Evolutionary conservation across 2,113 vertebrate genomes (phyloP), one percentile per base, ranked within the genome.

Genomic region (Limanda limanda): DNA sequence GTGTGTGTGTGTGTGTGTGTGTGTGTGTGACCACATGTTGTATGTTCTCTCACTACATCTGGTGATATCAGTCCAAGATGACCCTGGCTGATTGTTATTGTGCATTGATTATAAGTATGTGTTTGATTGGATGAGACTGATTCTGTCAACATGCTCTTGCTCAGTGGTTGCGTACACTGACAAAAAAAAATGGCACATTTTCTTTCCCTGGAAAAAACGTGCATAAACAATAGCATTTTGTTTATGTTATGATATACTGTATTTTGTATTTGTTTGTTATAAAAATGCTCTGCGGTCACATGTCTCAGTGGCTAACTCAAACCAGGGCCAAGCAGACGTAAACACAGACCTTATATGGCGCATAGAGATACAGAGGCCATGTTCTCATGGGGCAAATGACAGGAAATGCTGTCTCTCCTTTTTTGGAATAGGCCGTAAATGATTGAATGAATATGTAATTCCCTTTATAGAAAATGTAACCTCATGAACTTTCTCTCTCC

Each of bases 271-370:
- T 42, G 40, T 42, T 42, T 13, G 40, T 42, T 42, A 42, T 3
- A 25, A 71, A 73, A 31, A 64, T 78, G 66, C 5, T 18, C 5
- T 10, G 15, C 35, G 12, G 52, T 48, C 65, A 58, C n/a, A 31
- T 31, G 48, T 37, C 63, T 70, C 4, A 3, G 25, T 23, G 31
- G 12, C 59, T 70, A 80, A 84, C 37, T 68, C 20, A 25, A 79
- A 60, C 35, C 52, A 72, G 68, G 12, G 58, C 52, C 37, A 17
- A 62, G 1, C 63, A 55, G 35, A 67, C 48, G 74, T 67, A 58
- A 84, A 79, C 79, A 81, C 61, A 67, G 42, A 70, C 84, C 77
- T 79, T 68, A 83, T 78, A 71, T 79, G 74, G 57, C 2, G 5
- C 60, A 70, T 61, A 31, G 60, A 65, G 45, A 67, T 77, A 74